phyloP scores from a whole-genome alignment of 2,113 vertebrate species.

The Crypturellus undulatus region DNA sequence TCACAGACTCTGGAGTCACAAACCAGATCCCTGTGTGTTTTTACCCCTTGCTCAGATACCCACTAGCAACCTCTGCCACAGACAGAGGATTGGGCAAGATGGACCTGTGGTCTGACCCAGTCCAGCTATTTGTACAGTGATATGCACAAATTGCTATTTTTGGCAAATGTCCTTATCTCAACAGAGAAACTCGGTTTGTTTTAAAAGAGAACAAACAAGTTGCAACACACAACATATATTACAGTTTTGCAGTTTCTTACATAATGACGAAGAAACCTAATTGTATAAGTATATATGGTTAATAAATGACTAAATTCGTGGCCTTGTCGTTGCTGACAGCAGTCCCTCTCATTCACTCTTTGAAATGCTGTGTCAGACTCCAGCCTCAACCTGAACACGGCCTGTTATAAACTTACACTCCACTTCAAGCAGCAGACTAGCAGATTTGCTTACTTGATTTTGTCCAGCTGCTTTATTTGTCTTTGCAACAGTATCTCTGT shows the following conservation, averaged over 20 bases:
- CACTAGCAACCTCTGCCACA: not conserved
- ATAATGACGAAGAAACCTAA: not conserved
- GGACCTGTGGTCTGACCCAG: not conserved
- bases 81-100: not conserved
- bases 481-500: not conserved
- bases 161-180: not conserved
- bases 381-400: not conserved
- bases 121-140: not conserved
- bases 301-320: conserved; percentile 2
- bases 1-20: not conserved
- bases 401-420: not conserved
- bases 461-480: not conserved
- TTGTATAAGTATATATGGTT: not conserved
- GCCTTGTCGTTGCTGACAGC: not conserved
- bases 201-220: not conserved
- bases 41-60: not conserved
- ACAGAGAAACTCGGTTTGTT: not conserved
- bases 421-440: not conserved
- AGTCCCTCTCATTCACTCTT: not conserved
- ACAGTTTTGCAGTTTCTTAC: not conserved
- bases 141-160: not conserved
- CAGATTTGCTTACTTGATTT: not conserved
- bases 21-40: not conserved
- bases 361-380: not conserved
- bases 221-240: not conserved